Evolutionary conservation across 2,113 vertebrate species (phyloP), one percentile per base, ranked within the genome.

Genomic region (Gobio gobio): DNA sequence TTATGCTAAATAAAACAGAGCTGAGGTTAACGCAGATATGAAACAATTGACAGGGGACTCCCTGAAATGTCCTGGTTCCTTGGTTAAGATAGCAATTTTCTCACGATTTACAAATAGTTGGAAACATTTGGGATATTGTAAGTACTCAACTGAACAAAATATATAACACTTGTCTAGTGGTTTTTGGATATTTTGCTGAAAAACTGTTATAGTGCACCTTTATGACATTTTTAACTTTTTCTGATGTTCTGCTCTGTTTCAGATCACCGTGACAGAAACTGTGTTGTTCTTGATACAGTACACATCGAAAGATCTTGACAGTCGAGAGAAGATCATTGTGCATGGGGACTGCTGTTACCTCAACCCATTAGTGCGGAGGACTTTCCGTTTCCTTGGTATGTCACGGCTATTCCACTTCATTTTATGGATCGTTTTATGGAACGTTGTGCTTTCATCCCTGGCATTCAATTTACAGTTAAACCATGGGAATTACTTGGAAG

Each of bases 321-420:
- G 95, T 74, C 96, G 96, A 86, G 97, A 99, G 92, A 99, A 98
- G 95, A 97, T 96, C 4, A 95, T 99, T 88, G 94, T 97, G 91
- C 98, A 96, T 0, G 98, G 98, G 91, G 98, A 99, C 94, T 99
- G 98, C 94, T 99, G 98, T 93, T 99, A 99, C 89, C 97, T 99
- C 93, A 99, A 99, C 87, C 98, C 98, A 33, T 90, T 99, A 91
- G 97, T 99, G 86, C 96, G 98, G 90, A 94, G 98, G 91, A 99
- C 96, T 78, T 96, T 98, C 91, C 96, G 98, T 90, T 99, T 99
- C 92, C 96, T 99, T 47, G 98, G 98, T 99, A 94, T 87, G 97
- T 95, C 20, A 16, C 3, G 3, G 63, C 51, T 7, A n/a, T 72
- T 68, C 61, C 40, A 4, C 56, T 33, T 59, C 26, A 79, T 70